Evolutionary conservation across 2,113 vertebrate genomes (phyloP), one percentile per base, ranked within the genome.

Genomic region (Ageneiosus marmoratus): DNA sequence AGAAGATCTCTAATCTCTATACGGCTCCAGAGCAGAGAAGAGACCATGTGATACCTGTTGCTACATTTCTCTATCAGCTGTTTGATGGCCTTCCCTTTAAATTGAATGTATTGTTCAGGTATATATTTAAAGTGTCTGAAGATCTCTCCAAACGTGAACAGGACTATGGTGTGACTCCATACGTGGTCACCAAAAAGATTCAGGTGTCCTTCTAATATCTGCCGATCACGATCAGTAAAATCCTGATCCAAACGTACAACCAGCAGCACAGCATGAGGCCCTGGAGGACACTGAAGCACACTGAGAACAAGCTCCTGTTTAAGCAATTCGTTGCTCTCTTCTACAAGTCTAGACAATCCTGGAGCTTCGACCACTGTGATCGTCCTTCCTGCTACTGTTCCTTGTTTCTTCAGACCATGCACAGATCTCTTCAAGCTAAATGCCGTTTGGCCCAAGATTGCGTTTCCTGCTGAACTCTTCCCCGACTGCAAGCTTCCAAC

Each of bases 1-100:
- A 80, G 46, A 22, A 78, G 55, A 41, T 78, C 24, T 60, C 34
- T 62, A 9, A 48, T 10, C 77, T 48, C 55, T 16, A 16, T 5
- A 58, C 2, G 2, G 7, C 62, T 22, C 13, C 48, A n/a, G n/a
- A n/a, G n/a, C n/a, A n/a, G n/a, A n/a, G n/a, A n/a, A n/a, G n/a
- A n/a, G n/a, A n/a, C n/a, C n/a, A 50, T 2, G 12, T 11, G 76
- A 60, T 60, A 77, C 24, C 41, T 79, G 77, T 79, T 63, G 1
- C 41, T 56, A 48, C 77, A 79, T 56, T 48, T 62, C 56, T 79
- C 77, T 10, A 79, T 37, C n/a, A 79, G 56, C 77, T n/a, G 22
- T 34, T 79, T 37, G 24, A 79, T n/a, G n/a, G 37, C 24, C 0
- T 29, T 48, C 8, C 44, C 77, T 48, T 79, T n/a, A 37, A 1